Conservation (phyloP, 1,140 invertebrate genomes). For the Prorops nasuta region DNA sequence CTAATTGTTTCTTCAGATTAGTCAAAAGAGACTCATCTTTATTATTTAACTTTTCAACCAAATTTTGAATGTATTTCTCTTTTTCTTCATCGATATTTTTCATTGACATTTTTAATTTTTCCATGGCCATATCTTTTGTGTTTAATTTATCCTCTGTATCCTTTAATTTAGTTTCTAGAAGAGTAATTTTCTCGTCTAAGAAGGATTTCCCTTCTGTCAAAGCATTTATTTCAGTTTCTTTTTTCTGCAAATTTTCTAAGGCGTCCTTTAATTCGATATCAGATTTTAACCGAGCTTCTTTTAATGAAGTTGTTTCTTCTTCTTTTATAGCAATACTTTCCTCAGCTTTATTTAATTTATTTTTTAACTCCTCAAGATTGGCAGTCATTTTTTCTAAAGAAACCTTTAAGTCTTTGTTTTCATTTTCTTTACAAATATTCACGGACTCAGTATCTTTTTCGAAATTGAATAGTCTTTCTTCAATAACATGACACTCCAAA, state of each 20-base stretch:
- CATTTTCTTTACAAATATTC: conserved; percentile 16
- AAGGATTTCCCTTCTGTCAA: conserved; percentile 24
- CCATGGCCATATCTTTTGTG: conserved; percentile 10
- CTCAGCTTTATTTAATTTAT: conserved; percentile 20
- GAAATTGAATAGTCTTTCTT: conserved; percentile 29
- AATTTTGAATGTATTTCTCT: conserved; percentile 25
- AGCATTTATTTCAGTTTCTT: conserved; percentile 25
- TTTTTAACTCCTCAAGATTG: conserved; percentile 26
- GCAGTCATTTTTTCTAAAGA: conserved; percentile 15
- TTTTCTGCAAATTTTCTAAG: conserved; percentile 26
- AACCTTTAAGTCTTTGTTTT: conserved; percentile 22
- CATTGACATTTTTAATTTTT: conserved; percentile 15
- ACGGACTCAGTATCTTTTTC: conserved; percentile 36
- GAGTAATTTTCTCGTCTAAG: conserved; percentile 32
- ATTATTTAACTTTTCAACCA: conserved; percentile 40
- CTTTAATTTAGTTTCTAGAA: conserved; percentile 27
- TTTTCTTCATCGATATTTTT: conserved; percentile 13
- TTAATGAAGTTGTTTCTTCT: conserved; percentile 16
- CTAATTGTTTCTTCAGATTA: conserved; percentile 25
- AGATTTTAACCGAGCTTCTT: conserved; percentile 14
- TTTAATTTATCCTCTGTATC: conserved; percentile 21
- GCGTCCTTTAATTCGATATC: conserved; percentile 23
- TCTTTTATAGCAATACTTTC: conserved; percentile 16
- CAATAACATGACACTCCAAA: conserved; percentile 22
- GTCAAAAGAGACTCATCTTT: conserved; percentile 39